Conservation (phyloP, 1,140 invertebrate species). For the Dinothrombium tinctorium region DNA sequence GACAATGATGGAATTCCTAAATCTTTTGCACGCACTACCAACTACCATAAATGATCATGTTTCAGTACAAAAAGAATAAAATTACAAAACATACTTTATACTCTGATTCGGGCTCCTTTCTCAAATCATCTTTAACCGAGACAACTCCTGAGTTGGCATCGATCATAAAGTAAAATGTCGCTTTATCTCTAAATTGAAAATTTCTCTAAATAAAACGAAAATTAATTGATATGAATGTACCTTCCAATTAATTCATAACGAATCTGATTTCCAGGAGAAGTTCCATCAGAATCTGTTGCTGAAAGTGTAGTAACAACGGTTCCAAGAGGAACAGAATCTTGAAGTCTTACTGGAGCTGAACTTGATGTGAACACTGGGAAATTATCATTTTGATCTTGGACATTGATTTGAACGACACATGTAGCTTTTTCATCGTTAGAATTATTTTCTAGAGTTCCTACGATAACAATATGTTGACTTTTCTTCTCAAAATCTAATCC, state of each 20-base stretch:
- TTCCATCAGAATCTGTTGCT: conserved; percentile 55
- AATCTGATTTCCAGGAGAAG: conserved; percentile 25
- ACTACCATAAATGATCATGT: conserved; percentile 22
- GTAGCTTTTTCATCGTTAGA: conserved; percentile 33
- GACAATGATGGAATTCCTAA: conserved; percentile 56
- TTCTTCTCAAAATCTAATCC: conserved; percentile 53
- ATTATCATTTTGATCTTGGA: conserved; percentile 30
- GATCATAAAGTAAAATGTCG: conserved; percentile 56
- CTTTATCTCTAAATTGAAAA: no score
- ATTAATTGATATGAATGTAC: no score
- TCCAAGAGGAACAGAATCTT: conserved; percentile 54
- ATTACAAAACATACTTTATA: conserved; percentile 35
- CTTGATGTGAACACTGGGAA: conserved; percentile 52
- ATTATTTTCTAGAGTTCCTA: conserved; percentile 55
- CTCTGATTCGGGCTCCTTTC: conserved; percentile 57
- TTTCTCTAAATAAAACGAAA: no score
- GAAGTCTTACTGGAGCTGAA: conserved; percentile 49
- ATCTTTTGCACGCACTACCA: conserved; percentile 63
- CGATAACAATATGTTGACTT: conserved; percentile 40
- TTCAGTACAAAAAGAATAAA: conserved; percentile 2
- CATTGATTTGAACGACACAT: conserved; percentile 44
- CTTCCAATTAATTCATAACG: conserved; percentile 52
- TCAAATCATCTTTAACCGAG: conserved; percentile 48
- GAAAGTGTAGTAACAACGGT: conserved; percentile 45
- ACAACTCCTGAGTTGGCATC: conserved; percentile 54